These are phyloP conservation scores for Berghia stephanieae DNA, from an alignment of 1,140 invertebrate genomes.

Conservation along the genomic window DNA sequence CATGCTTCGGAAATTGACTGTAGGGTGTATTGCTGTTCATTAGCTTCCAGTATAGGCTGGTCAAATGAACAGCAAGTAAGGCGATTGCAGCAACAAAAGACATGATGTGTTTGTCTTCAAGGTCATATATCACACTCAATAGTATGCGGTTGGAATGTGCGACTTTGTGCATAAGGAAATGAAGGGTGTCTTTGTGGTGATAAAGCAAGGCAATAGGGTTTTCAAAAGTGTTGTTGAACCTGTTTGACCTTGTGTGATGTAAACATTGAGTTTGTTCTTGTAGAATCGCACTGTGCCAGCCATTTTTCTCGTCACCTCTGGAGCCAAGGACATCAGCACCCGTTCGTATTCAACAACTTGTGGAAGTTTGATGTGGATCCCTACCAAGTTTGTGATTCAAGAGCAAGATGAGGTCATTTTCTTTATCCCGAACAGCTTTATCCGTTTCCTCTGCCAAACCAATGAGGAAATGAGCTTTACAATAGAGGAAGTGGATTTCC, in stretches of 20 bases:
- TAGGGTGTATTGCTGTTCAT: no score
- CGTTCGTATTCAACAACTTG: background rate
- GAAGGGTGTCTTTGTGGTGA: background rate
- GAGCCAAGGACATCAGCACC: slow-evolving; percentile 5
- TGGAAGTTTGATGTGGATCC: no score
- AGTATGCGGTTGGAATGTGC: background rate
- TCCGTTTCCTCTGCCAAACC: background rate
- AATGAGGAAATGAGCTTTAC: slow-evolving; percentile 20
- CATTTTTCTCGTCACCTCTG: slow-evolving; percentile 24
- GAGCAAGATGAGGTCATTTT: background rate
- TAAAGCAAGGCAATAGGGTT: slow-evolving; percentile 1
- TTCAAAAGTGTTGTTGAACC: slow-evolving; percentile 16
- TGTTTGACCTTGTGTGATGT: background rate
- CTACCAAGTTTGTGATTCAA: background rate
- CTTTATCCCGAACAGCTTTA: background rate
- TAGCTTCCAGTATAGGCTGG: no score
- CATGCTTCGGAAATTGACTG: no score
- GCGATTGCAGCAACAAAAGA: no score
- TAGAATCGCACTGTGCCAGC: background rate
- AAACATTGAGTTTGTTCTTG: background rate
- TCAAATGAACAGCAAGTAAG: no score
- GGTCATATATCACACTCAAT: no score
- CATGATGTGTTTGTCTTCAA: no score
- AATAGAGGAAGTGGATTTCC: slow-evolving; percentile 14
- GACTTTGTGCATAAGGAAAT: background rate